Percentiles rank a stretch among this genome's conserved stretches.
These are phyloP conservation scores for Halcyon malimbica DNA, from an alignment of 2,113 vertebrate species.

Conservation along the genomic window DNA sequence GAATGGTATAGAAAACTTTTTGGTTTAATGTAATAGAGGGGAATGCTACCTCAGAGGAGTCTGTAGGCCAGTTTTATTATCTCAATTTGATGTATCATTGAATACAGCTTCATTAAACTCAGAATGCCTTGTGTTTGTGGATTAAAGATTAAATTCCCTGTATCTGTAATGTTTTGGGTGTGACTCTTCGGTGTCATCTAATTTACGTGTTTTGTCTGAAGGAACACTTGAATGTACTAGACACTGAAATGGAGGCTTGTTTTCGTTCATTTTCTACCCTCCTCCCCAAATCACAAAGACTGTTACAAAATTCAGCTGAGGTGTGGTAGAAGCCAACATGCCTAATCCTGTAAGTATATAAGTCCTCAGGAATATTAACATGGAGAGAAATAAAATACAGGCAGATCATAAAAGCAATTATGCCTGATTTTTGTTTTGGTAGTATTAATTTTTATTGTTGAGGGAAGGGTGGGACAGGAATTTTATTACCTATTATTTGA, in stretches of 20 bases:
- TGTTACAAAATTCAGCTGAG: rapidly evolving
- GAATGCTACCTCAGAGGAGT: background rate
- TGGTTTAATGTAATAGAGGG: background rate
- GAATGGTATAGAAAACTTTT: background rate
- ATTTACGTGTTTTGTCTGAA: background rate
- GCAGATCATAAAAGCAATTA: background rate
- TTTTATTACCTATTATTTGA: background rate
- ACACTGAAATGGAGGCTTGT: background rate
- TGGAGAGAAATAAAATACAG: background rate
- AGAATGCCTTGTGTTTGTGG: background rate
- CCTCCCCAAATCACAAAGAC: background rate
- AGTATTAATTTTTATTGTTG: background rate
- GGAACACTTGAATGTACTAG: background rate
- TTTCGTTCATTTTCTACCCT: background rate
- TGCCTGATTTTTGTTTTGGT: background rate
- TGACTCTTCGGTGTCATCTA: background rate
- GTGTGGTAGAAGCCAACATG: background rate
- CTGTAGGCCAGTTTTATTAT: background rate
- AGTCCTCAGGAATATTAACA: rapidly evolving
- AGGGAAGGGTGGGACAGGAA: rapidly evolving
- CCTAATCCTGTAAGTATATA: background rate
- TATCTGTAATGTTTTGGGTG: background rate
- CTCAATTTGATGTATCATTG: background rate
- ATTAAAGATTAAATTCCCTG: background rate
- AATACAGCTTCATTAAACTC: background rate